Percentiles rank a stretch among this genome's conserved stretches.
phyloP scores from a whole-genome alignment of 2,888 invertebrate genomes.

The Parochlus steinenii region DNA sequence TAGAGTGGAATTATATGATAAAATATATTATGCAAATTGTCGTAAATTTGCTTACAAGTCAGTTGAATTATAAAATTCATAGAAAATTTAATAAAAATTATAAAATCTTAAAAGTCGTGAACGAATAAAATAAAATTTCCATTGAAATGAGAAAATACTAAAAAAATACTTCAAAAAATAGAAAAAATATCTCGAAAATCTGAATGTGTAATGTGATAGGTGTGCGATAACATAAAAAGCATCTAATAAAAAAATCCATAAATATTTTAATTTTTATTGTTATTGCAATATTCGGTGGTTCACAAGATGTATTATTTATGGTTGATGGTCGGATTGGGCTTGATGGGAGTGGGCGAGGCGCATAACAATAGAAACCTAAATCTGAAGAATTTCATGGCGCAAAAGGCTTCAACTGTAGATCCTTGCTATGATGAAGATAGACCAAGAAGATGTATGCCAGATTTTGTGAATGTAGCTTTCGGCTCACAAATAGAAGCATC shows the following conservation, averaged over 20 bases:
- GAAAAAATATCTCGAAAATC: too few species aligned
- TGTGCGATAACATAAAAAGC: too few species aligned
- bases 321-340: slow-evolving; percentile 5
- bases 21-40: too few species aligned
- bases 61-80: too few species aligned
- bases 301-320: slow-evolving; percentile 7
- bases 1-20: too few species aligned
- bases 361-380: slow-evolving; percentile 12
- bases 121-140: too few species aligned
- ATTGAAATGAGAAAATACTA: too few species aligned
- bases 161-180: too few species aligned
- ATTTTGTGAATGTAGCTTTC: slow-evolving; percentile 97
- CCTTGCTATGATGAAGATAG: slow-evolving; percentile 83
- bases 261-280: neutral
- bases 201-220: slow-evolving; percentile 9
- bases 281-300: neutral
- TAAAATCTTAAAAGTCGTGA: too few species aligned
- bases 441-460: slow-evolving; percentile 84
- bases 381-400: slow-evolving; percentile 32
- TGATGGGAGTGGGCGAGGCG: neutral
- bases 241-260: neutral
- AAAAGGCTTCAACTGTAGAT: slow-evolving; percentile 44
- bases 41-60: too few species aligned
- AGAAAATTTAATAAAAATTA: too few species aligned
- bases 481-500: slow-evolving; percentile 75